phyloP scores from a whole-genome alignment of 2,888 invertebrate genomes.

The Cetonia aurata region DNA sequence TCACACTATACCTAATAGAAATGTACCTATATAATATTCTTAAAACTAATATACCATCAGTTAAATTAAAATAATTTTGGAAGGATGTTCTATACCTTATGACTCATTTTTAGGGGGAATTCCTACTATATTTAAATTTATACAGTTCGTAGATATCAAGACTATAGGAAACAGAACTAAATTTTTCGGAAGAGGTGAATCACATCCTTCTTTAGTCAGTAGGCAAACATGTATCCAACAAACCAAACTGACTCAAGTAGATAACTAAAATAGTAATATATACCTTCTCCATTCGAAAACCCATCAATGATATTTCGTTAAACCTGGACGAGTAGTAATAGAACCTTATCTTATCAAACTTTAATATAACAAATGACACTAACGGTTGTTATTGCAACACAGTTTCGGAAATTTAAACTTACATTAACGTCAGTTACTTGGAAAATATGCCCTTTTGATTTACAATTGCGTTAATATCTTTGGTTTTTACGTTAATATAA shows the following conservation, averaged over 20 bases:
- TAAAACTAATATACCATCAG: no score
- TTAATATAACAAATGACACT: slow-evolving; percentile 15
- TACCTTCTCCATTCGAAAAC: not conserved
- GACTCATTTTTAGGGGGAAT: not conserved
- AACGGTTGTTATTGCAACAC: slow-evolving; percentile 23
- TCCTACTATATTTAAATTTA: not conserved
- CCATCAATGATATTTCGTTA: slow-evolving; percentile 4
- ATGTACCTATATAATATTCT: no score
- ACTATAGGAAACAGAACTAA: not conserved
- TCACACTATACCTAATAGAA: no score
- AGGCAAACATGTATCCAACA: no score
- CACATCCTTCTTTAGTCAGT: not conserved
- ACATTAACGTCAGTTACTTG: not conserved
- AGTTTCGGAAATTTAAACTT: not conserved
- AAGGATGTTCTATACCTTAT: no score
- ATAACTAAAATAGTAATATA: not conserved
- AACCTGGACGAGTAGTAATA: slow-evolving; percentile 4
- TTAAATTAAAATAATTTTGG: no score
- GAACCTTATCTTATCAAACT: slow-evolving; percentile 34
- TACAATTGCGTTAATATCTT: no score
- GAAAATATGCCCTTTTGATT: no score
- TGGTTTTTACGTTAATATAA: no score
- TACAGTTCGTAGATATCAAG: not conserved
- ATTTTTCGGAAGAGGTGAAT: not conserved
- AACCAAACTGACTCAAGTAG: not conserved